Percentiles rank a stretch among this genome's conserved stretches.
phyloP scores from a whole-genome alignment of 1,140 invertebrate species.

The Platorchestia sp. region DNA sequence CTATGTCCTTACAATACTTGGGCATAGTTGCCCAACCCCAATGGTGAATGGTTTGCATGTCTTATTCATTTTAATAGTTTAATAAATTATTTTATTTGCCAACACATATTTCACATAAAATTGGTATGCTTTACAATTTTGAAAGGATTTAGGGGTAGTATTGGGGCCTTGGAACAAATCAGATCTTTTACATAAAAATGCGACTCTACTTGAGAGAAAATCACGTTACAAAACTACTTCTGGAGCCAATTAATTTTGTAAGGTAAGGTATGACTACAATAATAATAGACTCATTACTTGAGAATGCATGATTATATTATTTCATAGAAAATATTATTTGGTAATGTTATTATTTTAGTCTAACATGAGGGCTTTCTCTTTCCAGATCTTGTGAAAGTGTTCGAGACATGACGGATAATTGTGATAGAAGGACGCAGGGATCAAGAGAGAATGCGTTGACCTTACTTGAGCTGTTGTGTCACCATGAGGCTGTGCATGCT shows the following conservation, averaged over 20 bases:
- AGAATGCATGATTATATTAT: neutral
- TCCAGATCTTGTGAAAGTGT: neutral
- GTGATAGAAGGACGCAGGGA: neutral
- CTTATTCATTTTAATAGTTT: too few relatives aligned
- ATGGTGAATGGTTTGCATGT: too few relatives aligned
- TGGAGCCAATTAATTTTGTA: neutral
- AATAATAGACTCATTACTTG: neutral
- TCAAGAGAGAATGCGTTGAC: neutral
- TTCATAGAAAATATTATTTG: neutral
- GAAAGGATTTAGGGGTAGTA: too few relatives aligned
- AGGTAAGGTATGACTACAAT: neutral
- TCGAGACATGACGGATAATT: neutral
- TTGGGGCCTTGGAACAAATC: too few relatives aligned
- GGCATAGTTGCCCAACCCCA: too few relatives aligned
- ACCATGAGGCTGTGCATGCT: neutral
- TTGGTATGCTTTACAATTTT: too few relatives aligned
- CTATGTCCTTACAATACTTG: too few relatives aligned
- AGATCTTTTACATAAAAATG: too few relatives aligned
- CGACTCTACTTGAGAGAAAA: too few relatives aligned
- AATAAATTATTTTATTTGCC: too few relatives aligned
- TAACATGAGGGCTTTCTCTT: too few relatives aligned
- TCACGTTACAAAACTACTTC: neutral
- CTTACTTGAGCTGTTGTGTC: neutral
- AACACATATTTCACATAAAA: too few relatives aligned
- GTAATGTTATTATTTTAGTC: neutral